These are phyloP conservation scores for Ranitomeya imitator DNA, from an alignment of 2,113 vertebrate species.

Conservation along the genomic window DNA sequence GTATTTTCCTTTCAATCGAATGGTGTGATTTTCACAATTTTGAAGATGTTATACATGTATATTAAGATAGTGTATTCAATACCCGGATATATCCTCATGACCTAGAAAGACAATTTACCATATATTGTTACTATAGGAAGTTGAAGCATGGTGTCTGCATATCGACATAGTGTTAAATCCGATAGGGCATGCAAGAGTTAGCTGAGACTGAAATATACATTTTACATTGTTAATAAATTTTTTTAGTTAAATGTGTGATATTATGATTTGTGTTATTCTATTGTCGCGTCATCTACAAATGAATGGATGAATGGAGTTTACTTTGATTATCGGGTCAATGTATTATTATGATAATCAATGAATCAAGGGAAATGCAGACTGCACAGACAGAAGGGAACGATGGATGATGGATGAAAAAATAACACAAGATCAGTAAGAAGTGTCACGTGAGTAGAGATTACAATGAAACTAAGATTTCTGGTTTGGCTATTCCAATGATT, in stretches of 20 bases:
- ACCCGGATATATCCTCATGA: slow-evolving; percentile 62
- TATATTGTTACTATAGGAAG: slow-evolving; percentile 72
- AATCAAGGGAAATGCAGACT: neutral
- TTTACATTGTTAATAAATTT: slow-evolving; percentile 95
- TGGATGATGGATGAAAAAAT: neutral
- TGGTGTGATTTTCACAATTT: slow-evolving; percentile 69
- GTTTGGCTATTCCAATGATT: too few relatives aligned
- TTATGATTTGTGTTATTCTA: neutral
- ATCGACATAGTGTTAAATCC: slow-evolving; percentile 77
- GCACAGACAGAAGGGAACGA: neutral
- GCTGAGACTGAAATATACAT: slow-evolving; percentile 78
- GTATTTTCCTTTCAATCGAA: slow-evolving; percentile 68
- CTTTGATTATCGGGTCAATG: neutral
- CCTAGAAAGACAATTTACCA: slow-evolving; percentile 63
- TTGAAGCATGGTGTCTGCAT: slow-evolving; percentile 81
- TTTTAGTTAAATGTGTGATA: slow-evolving; percentile 79
- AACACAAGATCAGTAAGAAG: too few relatives aligned
- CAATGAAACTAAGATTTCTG: too few relatives aligned
- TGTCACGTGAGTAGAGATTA: too few relatives aligned
- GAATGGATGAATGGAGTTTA: neutral
- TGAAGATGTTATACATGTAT: slow-evolving; percentile 64
- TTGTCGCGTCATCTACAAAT: neutral
- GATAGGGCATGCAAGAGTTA: slow-evolving; percentile 82
- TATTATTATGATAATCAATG: neutral
- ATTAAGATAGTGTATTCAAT: slow-evolving; percentile 67